A percentile compares a stretch with the other conserved stretches of the same genome.
phyloP scores from a whole-genome alignment of 2,888 invertebrate genomes.

The Lepeophtheirus nordmannii region DNA sequence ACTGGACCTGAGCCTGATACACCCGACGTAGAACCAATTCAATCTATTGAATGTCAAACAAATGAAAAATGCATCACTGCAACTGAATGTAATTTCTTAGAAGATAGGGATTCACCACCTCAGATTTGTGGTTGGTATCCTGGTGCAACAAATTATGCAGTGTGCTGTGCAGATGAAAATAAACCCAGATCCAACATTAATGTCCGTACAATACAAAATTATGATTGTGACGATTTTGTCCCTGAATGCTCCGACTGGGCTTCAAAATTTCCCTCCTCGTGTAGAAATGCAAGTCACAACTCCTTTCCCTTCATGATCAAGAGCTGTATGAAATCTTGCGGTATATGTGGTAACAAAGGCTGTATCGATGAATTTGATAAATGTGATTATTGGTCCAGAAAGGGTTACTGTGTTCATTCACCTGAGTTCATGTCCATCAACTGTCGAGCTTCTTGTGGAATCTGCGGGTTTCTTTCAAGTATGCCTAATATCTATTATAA shows the following conservation, averaged over 20 bases:
- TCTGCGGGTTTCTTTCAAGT: not conserved
- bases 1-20: not conserved
- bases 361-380: not conserved
- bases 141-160: not conserved
- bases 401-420: not conserved
- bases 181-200: not conserved
- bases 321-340: not conserved
- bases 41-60: not conserved
- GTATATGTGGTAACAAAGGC: not conserved
- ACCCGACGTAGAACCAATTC: too few species aligned
- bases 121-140: not conserved
- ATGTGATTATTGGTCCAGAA: not conserved
- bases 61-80: not conserved
- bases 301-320: not conserved
- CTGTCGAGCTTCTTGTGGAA: not conserved
- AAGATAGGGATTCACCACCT: not conserved
- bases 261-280: not conserved
- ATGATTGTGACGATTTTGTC: not conserved
- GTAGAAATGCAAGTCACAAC: not conserved
- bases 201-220: not conserved
- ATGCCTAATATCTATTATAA: not conserved
- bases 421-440: conserved; percentile 1
- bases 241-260: not conserved
- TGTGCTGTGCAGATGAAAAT: not conserved
- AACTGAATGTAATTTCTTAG: not conserved